phyloP scores from a whole-genome alignment of 1,140 invertebrate species.

The Scaptomyza hsui region DNA sequence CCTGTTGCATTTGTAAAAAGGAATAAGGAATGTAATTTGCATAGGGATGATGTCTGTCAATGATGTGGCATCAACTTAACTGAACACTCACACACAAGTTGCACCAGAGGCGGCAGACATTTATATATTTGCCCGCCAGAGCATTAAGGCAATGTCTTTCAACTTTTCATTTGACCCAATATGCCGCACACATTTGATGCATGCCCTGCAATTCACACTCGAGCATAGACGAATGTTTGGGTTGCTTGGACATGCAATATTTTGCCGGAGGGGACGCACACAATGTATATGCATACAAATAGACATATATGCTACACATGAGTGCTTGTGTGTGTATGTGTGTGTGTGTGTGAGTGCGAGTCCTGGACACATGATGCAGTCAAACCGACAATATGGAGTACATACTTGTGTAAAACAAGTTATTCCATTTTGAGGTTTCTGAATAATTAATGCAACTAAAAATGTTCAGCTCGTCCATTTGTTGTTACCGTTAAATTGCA shows the following conservation, averaged over 20 bases:
- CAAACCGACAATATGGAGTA: conserved; percentile 75
- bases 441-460: conserved; percentile 78
- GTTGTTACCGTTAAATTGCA: conserved; percentile 50
- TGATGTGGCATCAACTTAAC: conserved; percentile 8
- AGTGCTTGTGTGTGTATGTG: conserved; percentile 1
- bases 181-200: conserved; percentile 53
- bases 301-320: conserved; percentile 5
- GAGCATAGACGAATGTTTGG: conserved; percentile 33
- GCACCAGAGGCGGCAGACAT: background rate
- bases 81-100: background rate
- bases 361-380: conserved; percentile 64
- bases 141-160: conserved; percentile 40
- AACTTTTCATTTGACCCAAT: conserved; percentile 57
- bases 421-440: conserved; percentile 76
- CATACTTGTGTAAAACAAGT: conserved; percentile 76
- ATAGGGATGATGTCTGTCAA: conserved; percentile 24
- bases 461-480: conserved; percentile 64
- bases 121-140: conserved; percentile 32
- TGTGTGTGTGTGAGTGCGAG: conserved; percentile 9
- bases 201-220: conserved; percentile 24
- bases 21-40: conserved; percentile 32
- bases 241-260: conserved; percentile 63
- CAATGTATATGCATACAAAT: conserved; percentile 48
- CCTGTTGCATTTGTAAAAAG: background rate
- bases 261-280: conserved; percentile 33